Conservation (phyloP, 1,140 invertebrate genomes). For the Sarcophaga bullata region DNA sequence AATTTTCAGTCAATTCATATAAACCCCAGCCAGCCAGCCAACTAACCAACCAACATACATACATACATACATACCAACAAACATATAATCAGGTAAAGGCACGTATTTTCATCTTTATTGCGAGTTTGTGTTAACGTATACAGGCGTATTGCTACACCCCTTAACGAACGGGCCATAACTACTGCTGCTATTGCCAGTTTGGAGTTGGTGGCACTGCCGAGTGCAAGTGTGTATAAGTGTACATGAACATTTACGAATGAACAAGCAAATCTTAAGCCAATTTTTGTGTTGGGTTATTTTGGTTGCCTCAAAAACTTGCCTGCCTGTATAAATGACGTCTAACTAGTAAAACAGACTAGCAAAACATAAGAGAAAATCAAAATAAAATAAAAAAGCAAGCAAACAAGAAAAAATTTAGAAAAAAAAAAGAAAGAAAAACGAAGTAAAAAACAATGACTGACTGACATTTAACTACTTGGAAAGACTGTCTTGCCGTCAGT, state of each 20-base stretch:
- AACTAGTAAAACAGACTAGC: slow-evolving; percentile 4
- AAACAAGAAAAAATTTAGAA: too few species aligned
- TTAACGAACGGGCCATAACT: slow-evolving; percentile 24
- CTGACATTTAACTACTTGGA: not conserved
- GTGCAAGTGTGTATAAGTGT: too few species aligned
- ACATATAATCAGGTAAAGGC: too few species aligned
- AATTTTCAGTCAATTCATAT: slow-evolving; percentile 23
- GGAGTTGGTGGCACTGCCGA: not conserved
- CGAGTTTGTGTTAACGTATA: not conserved
- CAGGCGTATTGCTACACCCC: slow-evolving; percentile 9
- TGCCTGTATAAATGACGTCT: slow-evolving; percentile 18
- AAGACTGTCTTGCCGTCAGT: not conserved
- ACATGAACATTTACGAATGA: not conserved
- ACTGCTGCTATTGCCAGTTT: not conserved
- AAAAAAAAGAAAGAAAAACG: too few species aligned
- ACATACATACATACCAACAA: not conserved
- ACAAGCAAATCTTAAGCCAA: not conserved
- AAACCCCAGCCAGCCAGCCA: not conserved
- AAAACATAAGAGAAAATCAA: not conserved
- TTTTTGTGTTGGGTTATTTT: slow-evolving; percentile 5
- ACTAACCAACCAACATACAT: not conserved
- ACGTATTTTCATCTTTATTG: too few species aligned
- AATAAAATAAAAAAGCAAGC: too few species aligned
- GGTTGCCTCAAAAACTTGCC: slow-evolving; percentile 1
- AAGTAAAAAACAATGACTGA: not conserved